Percentiles rank a stretch among this genome's conserved stretches.
These are phyloP conservation scores for Drosophila pectinifera DNA, from an alignment of 1,140 invertebrate genomes.

Conservation along the genomic window DNA sequence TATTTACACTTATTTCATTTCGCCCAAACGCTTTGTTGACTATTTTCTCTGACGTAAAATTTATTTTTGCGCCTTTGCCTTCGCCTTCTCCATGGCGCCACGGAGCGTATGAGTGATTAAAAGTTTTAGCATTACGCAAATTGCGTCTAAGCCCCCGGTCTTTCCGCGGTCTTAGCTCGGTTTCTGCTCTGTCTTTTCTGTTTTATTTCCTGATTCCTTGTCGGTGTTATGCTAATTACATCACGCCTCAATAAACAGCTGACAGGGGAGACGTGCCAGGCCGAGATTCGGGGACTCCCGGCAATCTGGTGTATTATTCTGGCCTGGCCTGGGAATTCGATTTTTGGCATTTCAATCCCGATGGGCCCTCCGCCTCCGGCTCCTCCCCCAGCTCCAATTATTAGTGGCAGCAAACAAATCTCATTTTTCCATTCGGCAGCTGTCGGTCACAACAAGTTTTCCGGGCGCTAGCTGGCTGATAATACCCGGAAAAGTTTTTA, in stretches of 20 bases:
- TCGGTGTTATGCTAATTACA: conserved; percentile 73
- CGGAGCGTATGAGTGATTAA: conserved; percentile 79
- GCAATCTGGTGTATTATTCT: conserved; percentile 21
- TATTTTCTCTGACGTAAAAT: conserved; percentile 44
- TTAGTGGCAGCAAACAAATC: conserved; percentile 69
- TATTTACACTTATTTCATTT: conserved; percentile 81
- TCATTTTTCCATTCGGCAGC: conserved; percentile 60
- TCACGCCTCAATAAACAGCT: conserved; percentile 73
- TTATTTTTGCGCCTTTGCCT: conserved; percentile 23
- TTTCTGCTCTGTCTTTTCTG: conserved; percentile 4
- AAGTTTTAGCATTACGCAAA: conserved; percentile 79
- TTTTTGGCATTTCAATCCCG: conserved; percentile 56
- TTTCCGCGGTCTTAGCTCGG: conserved; percentile 2
- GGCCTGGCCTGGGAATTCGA: conserved; percentile 22
- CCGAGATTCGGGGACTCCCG: conserved; percentile 21
- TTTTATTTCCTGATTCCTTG: conserved; percentile 18
- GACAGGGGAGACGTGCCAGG: conserved; percentile 45
- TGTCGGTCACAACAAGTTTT: conserved; percentile 52
- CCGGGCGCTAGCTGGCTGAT: conserved; percentile 54
- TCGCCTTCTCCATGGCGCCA: conserved; percentile 43
- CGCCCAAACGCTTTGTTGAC: conserved; percentile 69
- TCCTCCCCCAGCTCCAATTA: conserved; percentile 47
- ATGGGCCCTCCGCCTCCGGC: neutral
- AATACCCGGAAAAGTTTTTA: conserved; percentile 71
- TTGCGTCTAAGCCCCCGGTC: conserved; percentile 60